Evolutionary conservation across 2,888 invertebrate genomes (phyloP).

Genomic region (Archips xylosteana): DNA sequence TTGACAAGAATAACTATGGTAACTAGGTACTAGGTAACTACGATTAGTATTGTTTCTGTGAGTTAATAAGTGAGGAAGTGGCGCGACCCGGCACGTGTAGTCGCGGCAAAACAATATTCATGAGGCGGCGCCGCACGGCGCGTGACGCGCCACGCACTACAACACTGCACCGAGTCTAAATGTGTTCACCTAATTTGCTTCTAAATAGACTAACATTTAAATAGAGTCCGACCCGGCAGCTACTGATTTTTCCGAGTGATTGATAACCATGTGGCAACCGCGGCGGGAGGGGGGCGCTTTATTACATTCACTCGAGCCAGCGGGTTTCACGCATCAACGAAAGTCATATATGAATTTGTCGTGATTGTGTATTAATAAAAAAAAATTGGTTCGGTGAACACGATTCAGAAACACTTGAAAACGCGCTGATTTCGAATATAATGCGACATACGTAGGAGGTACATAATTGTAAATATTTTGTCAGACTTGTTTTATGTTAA

Average conservation of each 20-base stretch:
- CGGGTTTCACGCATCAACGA: constrained; percentile 19
- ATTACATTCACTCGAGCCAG: background rate
- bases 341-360: constrained; percentile 11
- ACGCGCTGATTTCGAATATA: background rate
- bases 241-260: constrained; percentile 8
- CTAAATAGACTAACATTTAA: constrained; percentile 9
- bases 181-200: constrained; percentile 18
- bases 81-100: background rate
- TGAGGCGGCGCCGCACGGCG: background rate
- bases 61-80: constrained; percentile 2
- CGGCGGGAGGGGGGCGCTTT: background rate
- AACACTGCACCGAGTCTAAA: background rate
- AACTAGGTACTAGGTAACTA: background rate
- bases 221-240: background rate
- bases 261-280: background rate
- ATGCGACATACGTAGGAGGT: background rate
- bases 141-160: background rate
- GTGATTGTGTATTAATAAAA: constrained; percentile 22
- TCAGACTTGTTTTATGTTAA: background rate
- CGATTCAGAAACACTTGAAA: background rate
- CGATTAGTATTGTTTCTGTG: constrained; percentile 4
- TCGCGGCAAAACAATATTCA: background rate
- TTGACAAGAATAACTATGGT: background rate
- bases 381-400: background rate
- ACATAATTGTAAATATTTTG: background rate